Conservation (phyloP, 2,888 invertebrate species). For the Anoncus sp. region DNA sequence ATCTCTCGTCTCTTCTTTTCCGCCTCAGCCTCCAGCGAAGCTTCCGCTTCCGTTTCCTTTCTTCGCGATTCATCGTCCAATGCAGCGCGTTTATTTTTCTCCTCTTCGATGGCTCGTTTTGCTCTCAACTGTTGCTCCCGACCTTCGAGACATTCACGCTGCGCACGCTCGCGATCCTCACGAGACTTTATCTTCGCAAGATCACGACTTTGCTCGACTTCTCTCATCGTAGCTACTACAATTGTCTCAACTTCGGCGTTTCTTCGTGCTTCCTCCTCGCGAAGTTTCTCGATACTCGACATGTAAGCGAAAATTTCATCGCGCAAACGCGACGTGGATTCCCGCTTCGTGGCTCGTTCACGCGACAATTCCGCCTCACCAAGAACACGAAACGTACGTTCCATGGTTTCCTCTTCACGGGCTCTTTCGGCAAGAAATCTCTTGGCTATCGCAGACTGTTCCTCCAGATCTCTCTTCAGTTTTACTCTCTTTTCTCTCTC, state of each 20-base stretch:
- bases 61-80: slow-evolving; percentile 64
- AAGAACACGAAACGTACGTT: slow-evolving; percentile 63
- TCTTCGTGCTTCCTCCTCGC: slow-evolving; percentile 67
- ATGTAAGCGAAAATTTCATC: slow-evolving; percentile 74
- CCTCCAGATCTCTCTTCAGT: slow-evolving; percentile 74
- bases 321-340: slow-evolving; percentile 69
- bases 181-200: slow-evolving; percentile 62
- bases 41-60: slow-evolving; percentile 66
- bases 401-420: slow-evolving; percentile 70
- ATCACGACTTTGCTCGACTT: slow-evolving; percentile 62
- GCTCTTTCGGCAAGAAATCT: slow-evolving; percentile 70
- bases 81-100: slow-evolving; percentile 53
- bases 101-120: slow-evolving; percentile 60
- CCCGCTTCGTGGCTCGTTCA: slow-evolving; percentile 64
- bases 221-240: slow-evolving; percentile 63
- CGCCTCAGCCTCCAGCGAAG: slow-evolving; percentile 58
- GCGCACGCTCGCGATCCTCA: slow-evolving; percentile 63
- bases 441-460: slow-evolving; percentile 71
- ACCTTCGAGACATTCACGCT: slow-evolving; percentile 68
- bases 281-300: slow-evolving; percentile 72
- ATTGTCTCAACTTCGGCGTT: slow-evolving; percentile 69
- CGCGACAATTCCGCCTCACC: slow-evolving; percentile 69
- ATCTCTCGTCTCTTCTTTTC: slow-evolving; percentile 58
- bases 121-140: slow-evolving; percentile 69
- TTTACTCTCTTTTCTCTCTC: slow-evolving; percentile 68